Evolutionary conservation across 2,113 vertebrate genomes (phyloP), one percentile per base, ranked within the genome.

Genomic region (Clinocottus analis): DNA sequence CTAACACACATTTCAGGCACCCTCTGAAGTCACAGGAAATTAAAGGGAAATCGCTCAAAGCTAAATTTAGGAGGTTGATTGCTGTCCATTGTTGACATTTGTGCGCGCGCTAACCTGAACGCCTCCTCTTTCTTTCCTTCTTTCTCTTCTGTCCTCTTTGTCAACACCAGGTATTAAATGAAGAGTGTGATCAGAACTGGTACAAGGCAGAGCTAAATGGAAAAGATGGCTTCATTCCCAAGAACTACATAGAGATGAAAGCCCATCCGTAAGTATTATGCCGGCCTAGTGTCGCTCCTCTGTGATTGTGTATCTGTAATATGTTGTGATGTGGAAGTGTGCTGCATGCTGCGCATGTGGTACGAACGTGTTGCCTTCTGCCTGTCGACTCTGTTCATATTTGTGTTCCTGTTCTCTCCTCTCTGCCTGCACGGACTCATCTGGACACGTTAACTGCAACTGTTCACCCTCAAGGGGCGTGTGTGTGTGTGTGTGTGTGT

Each of bases 191-290:
- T 87, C 93, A 94, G 89, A 94, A 94, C 91, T 94, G 93, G 98
- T 99, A 99, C 94, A 99, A 99, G 90, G 97, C 98, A 88, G 98
- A 99, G 75, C 96, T 98, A 77, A 97, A 97, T 4, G 97, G 98
- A 79, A 98, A 98, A 92, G 98, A 99, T 0, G 97, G 98, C 90
- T 99, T 99, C 94, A 98, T 99, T 85, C 98, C 97, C 86, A 99
- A 99, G 96, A 99, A 99, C 88, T 99, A 99, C 93, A 99, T 99
- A 90, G 97, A 99, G 94, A 99, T 99, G 97, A 99, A 98, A 91
- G 96, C 98, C 62, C 98, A 99, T 90, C 97, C 96, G 97, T 99
- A 95, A 99, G 98, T 98, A 92, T 74, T 29, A 5, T 5, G 0
- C 21, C 21, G 17, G 19, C 13, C 13, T 33, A 1, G 3, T 39